These are phyloP conservation scores for Ginglymostoma cirratum DNA, from an alignment of 2,113 vertebrate species.

Conservation along the genomic window DNA sequence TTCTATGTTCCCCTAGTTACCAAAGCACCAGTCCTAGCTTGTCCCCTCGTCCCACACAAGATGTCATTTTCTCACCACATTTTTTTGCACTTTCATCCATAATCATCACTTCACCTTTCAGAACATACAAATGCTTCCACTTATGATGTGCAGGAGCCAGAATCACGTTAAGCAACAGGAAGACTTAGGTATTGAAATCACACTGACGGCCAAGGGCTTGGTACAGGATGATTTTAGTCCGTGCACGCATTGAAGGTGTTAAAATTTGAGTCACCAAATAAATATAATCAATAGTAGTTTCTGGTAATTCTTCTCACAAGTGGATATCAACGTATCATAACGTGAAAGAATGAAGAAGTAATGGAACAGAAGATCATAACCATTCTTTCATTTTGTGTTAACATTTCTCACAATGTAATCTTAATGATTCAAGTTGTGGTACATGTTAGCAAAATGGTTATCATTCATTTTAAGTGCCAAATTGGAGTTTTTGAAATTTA, in stretches of 20 bases:
- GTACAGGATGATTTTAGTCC: not conserved
- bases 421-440: slow-evolving; percentile 1
- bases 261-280: not conserved
- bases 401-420: slow-evolving; percentile 18
- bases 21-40: not conserved
- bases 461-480: slow-evolving; percentile 11
- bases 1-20: not conserved
- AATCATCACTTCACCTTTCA: not conserved
- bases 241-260: not conserved
- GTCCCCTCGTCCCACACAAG: not conserved
- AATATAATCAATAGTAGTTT: not conserved
- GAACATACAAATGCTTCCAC: not conserved
- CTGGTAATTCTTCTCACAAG: not conserved
- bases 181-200: not conserved
- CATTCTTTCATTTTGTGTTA: not conserved
- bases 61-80: not conserved
- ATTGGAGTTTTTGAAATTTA: slow-evolving; percentile 23
- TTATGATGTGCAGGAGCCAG: not conserved
- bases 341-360: slow-evolving; percentile 5
- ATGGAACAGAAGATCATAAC: not conserved
- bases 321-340: not conserved
- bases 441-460: not conserved
- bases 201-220: not conserved
- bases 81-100: not conserved
- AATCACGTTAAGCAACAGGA: not conserved